phyloP scores from a whole-genome alignment of 2,888 invertebrate genomes.

The Macropis europaea region DNA sequence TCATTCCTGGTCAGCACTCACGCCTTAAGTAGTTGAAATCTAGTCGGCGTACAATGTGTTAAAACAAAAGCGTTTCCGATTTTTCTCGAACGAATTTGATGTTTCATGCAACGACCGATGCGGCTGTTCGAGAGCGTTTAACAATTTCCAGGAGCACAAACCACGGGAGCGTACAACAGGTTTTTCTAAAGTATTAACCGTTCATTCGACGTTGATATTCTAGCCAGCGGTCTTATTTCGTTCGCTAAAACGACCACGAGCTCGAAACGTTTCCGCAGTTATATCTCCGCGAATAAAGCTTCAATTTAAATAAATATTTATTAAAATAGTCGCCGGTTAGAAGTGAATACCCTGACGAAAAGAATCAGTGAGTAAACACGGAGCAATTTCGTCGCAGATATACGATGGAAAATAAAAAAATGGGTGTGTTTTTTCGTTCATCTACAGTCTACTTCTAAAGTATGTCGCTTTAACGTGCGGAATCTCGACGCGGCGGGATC shows the following conservation, averaged over 20 bases:
- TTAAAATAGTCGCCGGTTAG: not conserved
- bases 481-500: conserved; percentile 50
- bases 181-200: conserved; percentile 29
- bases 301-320: conserved; percentile 35
- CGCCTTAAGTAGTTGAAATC: too few relatives aligned
- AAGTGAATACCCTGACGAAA: too few relatives aligned
- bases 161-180: too few relatives aligned
- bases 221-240: conserved; percentile 14
- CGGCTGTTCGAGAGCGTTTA: too few relatives aligned
- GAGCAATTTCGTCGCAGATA: not conserved
- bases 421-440: not conserved
- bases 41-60: too few relatives aligned
- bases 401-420: conserved; percentile 4
- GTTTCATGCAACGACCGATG: too few relatives aligned
- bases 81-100: too few relatives aligned
- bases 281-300: conserved; percentile 33
- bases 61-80: too few relatives aligned
- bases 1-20: too few relatives aligned
- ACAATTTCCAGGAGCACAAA: too few relatives aligned
- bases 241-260: not conserved
- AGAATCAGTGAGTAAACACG: not conserved
- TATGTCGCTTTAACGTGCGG: conserved; percentile 31
- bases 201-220: not conserved
- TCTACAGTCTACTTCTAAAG: conserved; percentile 3
- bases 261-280: not conserved